A percentile compares a stretch with the other conserved stretches of the same genome.
These are phyloP conservation scores for Chiloscyllium plagiosum DNA, from an alignment of 2,113 vertebrate genomes.

Conservation along the genomic window DNA sequence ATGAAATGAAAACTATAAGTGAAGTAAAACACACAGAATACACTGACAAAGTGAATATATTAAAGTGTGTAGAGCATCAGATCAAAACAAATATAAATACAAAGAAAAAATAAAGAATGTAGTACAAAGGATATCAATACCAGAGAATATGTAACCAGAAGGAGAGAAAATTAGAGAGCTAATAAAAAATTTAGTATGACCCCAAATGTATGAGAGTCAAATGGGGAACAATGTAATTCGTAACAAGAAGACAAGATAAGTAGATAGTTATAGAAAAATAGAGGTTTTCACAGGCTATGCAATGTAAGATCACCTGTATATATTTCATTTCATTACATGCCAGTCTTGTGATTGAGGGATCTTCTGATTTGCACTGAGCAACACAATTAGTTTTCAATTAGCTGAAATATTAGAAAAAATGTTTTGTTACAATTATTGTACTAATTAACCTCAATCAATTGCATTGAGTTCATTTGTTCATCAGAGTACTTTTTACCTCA, in stretches of 20 bases:
- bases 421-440: background rate
- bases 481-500: background rate
- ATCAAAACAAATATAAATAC: background rate
- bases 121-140: background rate
- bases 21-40: background rate
- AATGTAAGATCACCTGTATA: background rate
- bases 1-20: background rate
- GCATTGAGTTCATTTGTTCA: background rate
- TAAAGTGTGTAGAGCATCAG: background rate
- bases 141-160: background rate
- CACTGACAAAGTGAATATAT: background rate
- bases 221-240: background rate
- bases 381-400: background rate
- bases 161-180: background rate
- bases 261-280: background rate
- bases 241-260: background rate
- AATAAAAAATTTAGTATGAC: background rate
- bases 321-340: background rate
- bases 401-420: conserved; percentile 6
- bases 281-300: background rate
- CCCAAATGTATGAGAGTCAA: background rate
- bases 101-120: background rate
- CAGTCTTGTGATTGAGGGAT: background rate
- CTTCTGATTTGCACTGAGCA: background rate
- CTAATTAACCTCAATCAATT: background rate